Evolutionary conservation across 2,113 vertebrate genomes (phyloP), one percentile per base, ranked within the genome.

Genomic region (Datnioides undecimradiatus): DNA sequence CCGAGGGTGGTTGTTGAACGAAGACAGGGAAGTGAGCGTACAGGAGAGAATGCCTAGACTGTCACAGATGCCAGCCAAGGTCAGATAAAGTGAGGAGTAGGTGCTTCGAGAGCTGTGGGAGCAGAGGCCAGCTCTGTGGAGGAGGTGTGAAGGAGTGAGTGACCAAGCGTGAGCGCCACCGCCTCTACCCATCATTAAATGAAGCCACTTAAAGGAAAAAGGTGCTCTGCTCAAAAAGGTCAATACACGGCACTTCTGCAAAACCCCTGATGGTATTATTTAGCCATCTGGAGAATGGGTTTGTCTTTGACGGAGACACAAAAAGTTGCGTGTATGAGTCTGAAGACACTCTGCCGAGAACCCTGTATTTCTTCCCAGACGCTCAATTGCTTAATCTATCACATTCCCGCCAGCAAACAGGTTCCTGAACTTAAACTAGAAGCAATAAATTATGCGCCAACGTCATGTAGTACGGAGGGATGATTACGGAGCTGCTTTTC

Each of bases 61-160:
- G 88, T 88, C 80, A 85, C 82, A 79, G 66, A 87, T 83, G 87
- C 77, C 80, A 90, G 71, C 86, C 87, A 90, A 90, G 90, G 89
- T 92, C 90, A 89, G 86, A 86, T 87, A 86, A 90, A 91, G 89
- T 80, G 84, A 90, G 81, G 82, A 90, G 79, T 87, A 89, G 91
- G 88, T 91, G 87, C 82, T 90, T 73, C 43, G 74, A 92, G 87
- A 90, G 84, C 87, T 76, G 38, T 51, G 11, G 72, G 89, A 89
- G 84, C 83, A 80, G 84, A 87, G 90, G 87, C 77, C 90, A 87
- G 67, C 48, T 62, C 59, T 88, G 82, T 80, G 85, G 82, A 89
- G 87, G 84, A 88, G 88, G 84, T 87, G 85, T 84, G 69, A 90
- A 86, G 70, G 80, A 77, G 79, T 49, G 83, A 86, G 88, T 88